A percentile compares a stretch with the other conserved stretches of the same genome.
These are phyloP conservation scores for Pelobates fuscus DNA, from an alignment of 2,113 vertebrate species.

Conservation along the genomic window DNA sequence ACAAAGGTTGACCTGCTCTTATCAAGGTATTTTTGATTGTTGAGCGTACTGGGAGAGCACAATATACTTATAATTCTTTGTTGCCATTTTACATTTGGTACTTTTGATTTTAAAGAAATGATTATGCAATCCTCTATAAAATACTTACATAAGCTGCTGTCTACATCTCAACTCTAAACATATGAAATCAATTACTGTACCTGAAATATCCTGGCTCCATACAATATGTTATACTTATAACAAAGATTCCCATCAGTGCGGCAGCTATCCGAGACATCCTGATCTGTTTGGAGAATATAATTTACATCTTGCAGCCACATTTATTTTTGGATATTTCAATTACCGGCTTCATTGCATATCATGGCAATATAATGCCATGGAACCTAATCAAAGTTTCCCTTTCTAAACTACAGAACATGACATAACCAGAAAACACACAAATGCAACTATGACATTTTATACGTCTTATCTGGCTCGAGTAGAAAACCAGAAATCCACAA, in stretches of 20 bases:
- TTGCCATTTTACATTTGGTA: too few relatives aligned
- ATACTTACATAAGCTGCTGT: not conserved
- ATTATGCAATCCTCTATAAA: not conserved
- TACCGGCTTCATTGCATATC: not conserved
- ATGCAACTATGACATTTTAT: constrained; percentile 14
- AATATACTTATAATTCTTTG: too few relatives aligned
- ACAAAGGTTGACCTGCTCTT: too few relatives aligned
- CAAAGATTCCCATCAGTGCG: not conserved
- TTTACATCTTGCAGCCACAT: not conserved
- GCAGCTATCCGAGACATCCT: not conserved
- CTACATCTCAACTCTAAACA: not conserved
- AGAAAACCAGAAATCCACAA: not conserved
- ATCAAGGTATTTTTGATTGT: too few relatives aligned
- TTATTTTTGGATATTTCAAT: not conserved
- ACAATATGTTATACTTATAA: not conserved
- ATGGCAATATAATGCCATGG: constrained; percentile 2
- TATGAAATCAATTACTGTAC: not conserved
- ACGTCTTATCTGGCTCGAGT: constrained; percentile 14
- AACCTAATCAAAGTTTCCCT: constrained; percentile 8
- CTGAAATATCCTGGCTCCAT: not conserved
- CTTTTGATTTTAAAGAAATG: too few relatives aligned
- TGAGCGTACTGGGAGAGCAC: too few relatives aligned
- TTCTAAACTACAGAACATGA: not conserved
- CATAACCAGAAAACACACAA: not conserved
- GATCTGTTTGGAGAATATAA: constrained; percentile 5